A percentile compares a stretch with the other conserved stretches of the same genome.
These are phyloP conservation scores for Calliphora vomitoria DNA, from an alignment of 2,888 invertebrate genomes.

Conservation along the genomic window DNA sequence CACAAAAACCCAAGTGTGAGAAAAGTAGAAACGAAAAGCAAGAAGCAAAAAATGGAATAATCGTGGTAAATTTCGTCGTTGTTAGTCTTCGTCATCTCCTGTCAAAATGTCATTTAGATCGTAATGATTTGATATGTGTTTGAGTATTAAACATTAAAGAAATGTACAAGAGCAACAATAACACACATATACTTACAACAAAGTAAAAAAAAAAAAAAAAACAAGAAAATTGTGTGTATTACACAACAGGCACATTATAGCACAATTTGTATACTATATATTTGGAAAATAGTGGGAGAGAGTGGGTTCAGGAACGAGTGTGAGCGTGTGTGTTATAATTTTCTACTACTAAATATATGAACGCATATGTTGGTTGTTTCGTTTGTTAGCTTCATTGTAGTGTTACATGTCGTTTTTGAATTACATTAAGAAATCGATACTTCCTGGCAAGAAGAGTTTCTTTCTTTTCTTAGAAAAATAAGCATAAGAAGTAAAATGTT, in stretches of 20 bases:
- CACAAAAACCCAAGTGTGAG: background rate
- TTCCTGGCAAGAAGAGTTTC: slow-evolving; percentile 43
- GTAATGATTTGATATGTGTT: slow-evolving; percentile 84
- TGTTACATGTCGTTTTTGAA: slow-evolving; percentile 33
- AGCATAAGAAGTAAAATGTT: slow-evolving; percentile 63
- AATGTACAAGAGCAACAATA: slow-evolving; percentile 63
- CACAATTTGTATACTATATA: slow-evolving; percentile 34
- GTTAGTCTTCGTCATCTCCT: slow-evolving; percentile 79
- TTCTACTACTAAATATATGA: slow-evolving; percentile 25
- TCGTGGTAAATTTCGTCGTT: slow-evolving; percentile 64
- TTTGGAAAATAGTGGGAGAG: background rate
- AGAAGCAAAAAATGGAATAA: slow-evolving; percentile 30
- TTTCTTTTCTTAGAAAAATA: background rate
- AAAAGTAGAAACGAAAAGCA: slow-evolving; percentile 14
- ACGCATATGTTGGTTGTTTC: slow-evolving; percentile 34
- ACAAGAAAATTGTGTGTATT: background rate
- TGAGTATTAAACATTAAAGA: slow-evolving; percentile 78
- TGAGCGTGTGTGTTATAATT: slow-evolving; percentile 32
- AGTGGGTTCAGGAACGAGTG: background rate
- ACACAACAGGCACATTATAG: slow-evolving; percentile 53
- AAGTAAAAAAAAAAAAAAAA: background rate
- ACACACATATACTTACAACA: slow-evolving; percentile 11
- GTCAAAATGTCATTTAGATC: slow-evolving; percentile 85
- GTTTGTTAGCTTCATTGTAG: slow-evolving; percentile 6
- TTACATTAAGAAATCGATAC: slow-evolving; percentile 71